phyloP scores from a whole-genome alignment of 2,797 vertebrate species.

The Tenualosa thibaudeaui region DNA sequence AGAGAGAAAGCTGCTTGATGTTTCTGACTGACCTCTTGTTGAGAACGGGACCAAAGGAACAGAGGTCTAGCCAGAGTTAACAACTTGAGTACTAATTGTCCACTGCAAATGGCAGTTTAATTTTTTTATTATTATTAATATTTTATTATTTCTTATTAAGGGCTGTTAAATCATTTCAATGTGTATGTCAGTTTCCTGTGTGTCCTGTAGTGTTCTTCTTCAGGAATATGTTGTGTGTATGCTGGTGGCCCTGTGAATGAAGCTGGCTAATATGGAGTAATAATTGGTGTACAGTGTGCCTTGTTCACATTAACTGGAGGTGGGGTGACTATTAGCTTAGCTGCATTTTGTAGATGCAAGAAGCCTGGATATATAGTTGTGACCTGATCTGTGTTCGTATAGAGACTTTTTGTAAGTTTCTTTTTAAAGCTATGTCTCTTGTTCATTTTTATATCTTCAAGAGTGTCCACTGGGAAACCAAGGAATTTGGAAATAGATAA shows the following conservation, averaged over 20 bases:
- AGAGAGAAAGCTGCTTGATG: constrained; percentile 1
- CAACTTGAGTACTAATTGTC: constrained; percentile 1
- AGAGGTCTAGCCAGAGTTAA: constrained; percentile 16
- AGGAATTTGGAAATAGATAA: constrained; percentile 11
- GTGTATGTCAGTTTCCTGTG: not conserved
- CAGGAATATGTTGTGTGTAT: not conserved
- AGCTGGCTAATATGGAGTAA: not conserved
- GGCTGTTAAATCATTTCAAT: not conserved
- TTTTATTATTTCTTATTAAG: constrained; percentile 14
- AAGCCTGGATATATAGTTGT: not conserved
- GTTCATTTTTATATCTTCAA: constrained; percentile 30
- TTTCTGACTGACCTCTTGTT: constrained; percentile 45
- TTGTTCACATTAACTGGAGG: not conserved
- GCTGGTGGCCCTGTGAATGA: not conserved
- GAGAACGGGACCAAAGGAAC: constrained; percentile 69
- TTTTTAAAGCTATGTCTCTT: constrained; percentile 39
- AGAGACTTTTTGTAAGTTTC: not conserved
- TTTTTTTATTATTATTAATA: constrained; percentile 37
- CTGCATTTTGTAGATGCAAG: not conserved
- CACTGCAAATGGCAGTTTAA: not conserved
- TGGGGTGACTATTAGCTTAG: not conserved
- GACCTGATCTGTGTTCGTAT: not conserved
- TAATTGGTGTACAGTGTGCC: not conserved
- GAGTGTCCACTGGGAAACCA: constrained; percentile 26
- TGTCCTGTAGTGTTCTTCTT: not conserved